Evolutionary conservation across 2,888 invertebrate species (phyloP).

Genomic region (Pristionchus fissidentatus): DNA sequence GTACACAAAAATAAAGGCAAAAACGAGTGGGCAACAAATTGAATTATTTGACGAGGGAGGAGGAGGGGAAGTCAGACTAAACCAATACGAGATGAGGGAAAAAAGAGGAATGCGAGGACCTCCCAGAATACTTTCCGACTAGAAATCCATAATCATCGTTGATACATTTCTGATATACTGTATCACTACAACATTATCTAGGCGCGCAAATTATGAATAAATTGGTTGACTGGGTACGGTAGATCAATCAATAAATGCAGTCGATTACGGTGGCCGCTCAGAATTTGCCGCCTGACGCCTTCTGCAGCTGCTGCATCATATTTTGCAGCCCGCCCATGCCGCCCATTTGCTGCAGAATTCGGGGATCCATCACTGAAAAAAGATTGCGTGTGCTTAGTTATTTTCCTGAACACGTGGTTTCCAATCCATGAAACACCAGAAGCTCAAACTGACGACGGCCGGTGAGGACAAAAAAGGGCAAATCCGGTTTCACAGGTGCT

Average conservation of each 20-base stretch:
- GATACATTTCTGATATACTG: neutral
- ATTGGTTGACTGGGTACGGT: too few species aligned
- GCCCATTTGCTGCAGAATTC: slow-evolving; percentile 94
- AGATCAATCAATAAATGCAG: neutral
- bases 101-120: neutral
- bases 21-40: neutral
- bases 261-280: neutral
- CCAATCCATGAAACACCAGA: too few species aligned
- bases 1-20: neutral
- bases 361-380: slow-evolving; percentile 90
- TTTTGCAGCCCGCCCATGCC: slow-evolving; percentile 84
- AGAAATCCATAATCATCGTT: neutral
- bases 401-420: too few species aligned
- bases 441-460: too few species aligned
- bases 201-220: too few species aligned
- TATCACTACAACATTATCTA: slow-evolving; percentile 10
- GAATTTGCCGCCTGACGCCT: slow-evolving; percentile 75
- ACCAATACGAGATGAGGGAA: neutral
- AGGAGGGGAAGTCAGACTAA: neutral
- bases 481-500: too few species aligned
- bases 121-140: neutral
- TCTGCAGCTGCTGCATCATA: slow-evolving; percentile 94
- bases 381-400: neutral
- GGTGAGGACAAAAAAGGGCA: too few species aligned
- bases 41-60: neutral